Base-by-base conservation (phyloP, 1,140 invertebrate genomes). In the Drosophila nigrodunni region DNA sequence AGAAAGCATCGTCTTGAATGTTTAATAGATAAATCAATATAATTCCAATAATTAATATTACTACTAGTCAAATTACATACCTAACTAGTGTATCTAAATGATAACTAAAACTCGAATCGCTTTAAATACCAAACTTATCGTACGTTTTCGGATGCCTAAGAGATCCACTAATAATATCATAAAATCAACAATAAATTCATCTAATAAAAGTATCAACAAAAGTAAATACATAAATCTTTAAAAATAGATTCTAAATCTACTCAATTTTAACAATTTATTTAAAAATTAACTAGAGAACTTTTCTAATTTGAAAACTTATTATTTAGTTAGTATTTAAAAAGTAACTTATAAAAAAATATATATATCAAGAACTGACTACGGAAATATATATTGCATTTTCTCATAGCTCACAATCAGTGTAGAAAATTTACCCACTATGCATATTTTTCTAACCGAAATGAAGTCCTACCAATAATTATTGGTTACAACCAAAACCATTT, bases 401-500 rank as follows among this genome's bases (percentile, higher is more conserved):
- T 60, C 64, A 62, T 21, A 74, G 69, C 71, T 70, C 70, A 80
- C 57, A 74, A 74, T 69, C 65, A 70, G 67, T 66, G 75, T 85
- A 74, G 78, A 41, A 71, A 80, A 67, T 50, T 57, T 77, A 67
- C 66, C 73, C 65, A 81, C 57, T 73, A 76, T 79, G 72, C 71
- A 72, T 86, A 86, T 87, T 82, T 86, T 86, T 86, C 67, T 86
- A 87, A 61, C 68, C 78, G 52, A 65, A 78, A 65, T 41, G 43
- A 74, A 68, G 67, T 87, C 82, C 83, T 86, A 86, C 83, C 82
- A 82, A 82, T 70, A 74, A 37, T 44, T 37, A 66, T 21, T 54
- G 49, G 49, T 52, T 69, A 65, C 30, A 41, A 88, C 70, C 77
- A 82, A 78, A 88, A 57, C 54, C 54, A 54, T 76, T 88, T 87